Conservation (phyloP, 2,797 vertebrate species). For the Acrossocheilus fasciatus region DNA sequence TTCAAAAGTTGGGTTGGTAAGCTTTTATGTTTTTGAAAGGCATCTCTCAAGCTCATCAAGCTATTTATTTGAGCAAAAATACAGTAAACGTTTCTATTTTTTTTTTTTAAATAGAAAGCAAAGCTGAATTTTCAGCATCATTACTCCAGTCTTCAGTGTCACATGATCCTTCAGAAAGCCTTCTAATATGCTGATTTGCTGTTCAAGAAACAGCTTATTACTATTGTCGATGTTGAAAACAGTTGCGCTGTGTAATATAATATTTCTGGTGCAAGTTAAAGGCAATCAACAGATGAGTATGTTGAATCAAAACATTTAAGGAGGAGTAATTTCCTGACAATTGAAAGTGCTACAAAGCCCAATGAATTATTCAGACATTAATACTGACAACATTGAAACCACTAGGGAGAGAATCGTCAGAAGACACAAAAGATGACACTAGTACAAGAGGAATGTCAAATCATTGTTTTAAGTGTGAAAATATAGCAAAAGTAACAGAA, state of each 20-base stretch:
- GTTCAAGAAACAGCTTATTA: not conserved
- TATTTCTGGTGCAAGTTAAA: not conserved
- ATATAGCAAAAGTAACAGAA: not conserved
- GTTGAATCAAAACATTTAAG: not conserved
- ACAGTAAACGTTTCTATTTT: not conserved
- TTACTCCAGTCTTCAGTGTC: not conserved
- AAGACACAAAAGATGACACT: not conserved
- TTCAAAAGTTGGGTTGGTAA: not conserved
- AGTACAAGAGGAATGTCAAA: not conserved
- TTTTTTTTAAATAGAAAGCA: not conserved
- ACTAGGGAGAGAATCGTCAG: not conserved
- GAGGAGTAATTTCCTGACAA: not conserved
- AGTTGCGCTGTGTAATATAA: not conserved
- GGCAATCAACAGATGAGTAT: not conserved
- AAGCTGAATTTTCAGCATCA: not conserved
- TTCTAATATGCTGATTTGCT: not conserved
- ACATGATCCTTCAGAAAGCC: not conserved
- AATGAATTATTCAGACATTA: not conserved
- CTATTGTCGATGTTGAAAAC: not conserved
- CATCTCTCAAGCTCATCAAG: not conserved
- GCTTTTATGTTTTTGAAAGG: not conserved
- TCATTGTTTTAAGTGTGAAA: not conserved
- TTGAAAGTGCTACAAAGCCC: not conserved
- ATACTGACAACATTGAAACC: not conserved
- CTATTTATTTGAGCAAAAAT: not conserved